Base-by-base conservation (phyloP, 2,888 invertebrate species). In the Tricholauxania praeusta region DNA sequence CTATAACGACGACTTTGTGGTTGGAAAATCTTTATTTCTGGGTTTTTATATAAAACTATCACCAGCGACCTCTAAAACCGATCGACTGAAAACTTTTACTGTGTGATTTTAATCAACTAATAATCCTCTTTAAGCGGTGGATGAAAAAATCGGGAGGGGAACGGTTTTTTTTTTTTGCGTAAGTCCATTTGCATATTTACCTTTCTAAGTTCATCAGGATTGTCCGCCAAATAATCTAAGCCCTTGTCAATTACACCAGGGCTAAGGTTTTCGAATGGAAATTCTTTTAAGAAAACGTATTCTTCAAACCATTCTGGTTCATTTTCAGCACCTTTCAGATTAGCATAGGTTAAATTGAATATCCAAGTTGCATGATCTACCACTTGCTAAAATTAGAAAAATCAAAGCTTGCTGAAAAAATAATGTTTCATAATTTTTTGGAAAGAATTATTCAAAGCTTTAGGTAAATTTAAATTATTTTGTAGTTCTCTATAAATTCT, bases 271-370 rank as follows among this genome's bases (percentile, higher is more conserved):
- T 93, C 83, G 10, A 39, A 39, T 17, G 88, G 89, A 80, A 92
- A 95, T 14, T 90, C 90, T 65, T 91, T 89, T 80, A 90, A 91
- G 79, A 95, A 92, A 14, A 91, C 90, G 83, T 96, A 96, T 22
- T 94, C 90, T 83, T 91, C 89, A 81, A 89, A 91, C 95, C 95
- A 95, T 10, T 87, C 87, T 0, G 95, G 94, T 22, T 88, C 85
- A 71, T 86, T 77, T 62, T 87, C 79, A 3, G 89, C 80, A 0
- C 90, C 89, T 0, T 88, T 86, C 12, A 89, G 82, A 83, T 94
- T 95, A 0, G 95, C 94, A 82, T 90, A 89, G 0, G 93, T 93
- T 55, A 96, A 84, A 84, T 96, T 94, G 83, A 93, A 92, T 12
- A 90, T 91, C 88, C 91, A 95, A 70, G 92, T 92, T 4, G 92